Base-by-base conservation (phyloP, 2,797 vertebrate genomes). In the Notamacropus eugenii region DNA sequence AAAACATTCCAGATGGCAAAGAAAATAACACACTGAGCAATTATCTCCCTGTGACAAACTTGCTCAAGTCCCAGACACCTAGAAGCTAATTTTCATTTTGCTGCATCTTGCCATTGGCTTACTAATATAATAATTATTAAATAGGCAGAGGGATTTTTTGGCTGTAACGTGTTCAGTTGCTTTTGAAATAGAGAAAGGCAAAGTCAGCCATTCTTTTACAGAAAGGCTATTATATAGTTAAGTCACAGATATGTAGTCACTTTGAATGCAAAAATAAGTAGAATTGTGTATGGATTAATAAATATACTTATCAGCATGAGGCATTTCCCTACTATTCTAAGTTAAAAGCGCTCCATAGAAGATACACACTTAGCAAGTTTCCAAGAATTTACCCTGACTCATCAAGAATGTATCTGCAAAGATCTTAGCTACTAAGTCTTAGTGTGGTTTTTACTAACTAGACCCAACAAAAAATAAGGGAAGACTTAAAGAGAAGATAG, bases 1-100 rank as follows among this genome's bases (percentile, higher is more conserved):
- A 54, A 90, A 90, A 90, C 54, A 90, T 90, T 54, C 90, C 90
- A 90, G 90, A 90, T 90, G 90, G 90, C 90, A 90, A 90, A 90
- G 50, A 54, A 50, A 90, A 90, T 6, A 19, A 34, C 52, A 19
- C 31, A 28, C 52, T 90, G 90, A 54, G 12, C 90, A 52, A 54
- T 90, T 90, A 90, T 52, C 28, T 31, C 90, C 27, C 50, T 90
- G 5, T 54, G 46, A 54, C 52, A 90, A 54, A 90, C 50, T 54
- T 54, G 90, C 11, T 90, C 50, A 54, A 28, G 31, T 29, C 90
- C 90, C 90, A 90, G 50, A 90, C 34, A 11, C 27, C 90, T 54
- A 4, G 52, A 90, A 90, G 12, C 46, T 52, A 90, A 90, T 54
- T 54, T 82, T 1, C n/a, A 82, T 82, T 46, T 82, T 46, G 1